A percentile compares a stretch with the other conserved stretches of the same genome.
phyloP scores from a whole-genome alignment of 1,140 invertebrate genomes.

The Andricus grossulariae region DNA sequence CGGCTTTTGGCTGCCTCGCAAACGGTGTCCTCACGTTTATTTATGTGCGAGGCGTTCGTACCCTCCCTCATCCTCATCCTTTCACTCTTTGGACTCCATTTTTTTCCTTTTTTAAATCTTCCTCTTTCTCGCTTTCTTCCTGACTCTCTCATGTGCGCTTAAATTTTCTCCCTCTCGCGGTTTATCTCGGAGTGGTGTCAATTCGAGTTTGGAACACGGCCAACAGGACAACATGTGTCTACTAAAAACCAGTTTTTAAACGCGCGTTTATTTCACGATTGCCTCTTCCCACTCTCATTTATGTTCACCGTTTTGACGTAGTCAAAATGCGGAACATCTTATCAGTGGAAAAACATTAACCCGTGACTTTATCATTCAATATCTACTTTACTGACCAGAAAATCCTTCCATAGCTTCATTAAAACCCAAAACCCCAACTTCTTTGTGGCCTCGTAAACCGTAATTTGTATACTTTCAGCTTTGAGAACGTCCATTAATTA shows the following conservation, averaged over 20 bases:
- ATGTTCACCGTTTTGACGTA: conserved; percentile 1
- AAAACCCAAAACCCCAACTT: too few relatives aligned
- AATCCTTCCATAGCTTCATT: too few relatives aligned
- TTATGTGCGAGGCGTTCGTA: conserved; percentile 67
- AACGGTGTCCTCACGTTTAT: conserved; percentile 69
- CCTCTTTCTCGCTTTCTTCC: conserved; percentile 26
- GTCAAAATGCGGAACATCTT: background rate
- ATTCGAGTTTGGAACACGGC: conserved; percentile 72
- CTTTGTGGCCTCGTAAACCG: too few relatives aligned
- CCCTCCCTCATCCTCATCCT: conserved; percentile 49
- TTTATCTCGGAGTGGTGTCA: conserved; percentile 71
- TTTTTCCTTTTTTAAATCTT: conserved; percentile 34
- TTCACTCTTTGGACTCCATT: conserved; percentile 40
- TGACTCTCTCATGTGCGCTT: conserved; percentile 32
- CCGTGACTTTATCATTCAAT: too few relatives aligned
- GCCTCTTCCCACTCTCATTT: conserved; percentile 45
- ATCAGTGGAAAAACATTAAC: background rate
- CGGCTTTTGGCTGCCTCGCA: conserved; percentile 67
- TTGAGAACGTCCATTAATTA: too few relatives aligned
- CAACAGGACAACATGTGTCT: conserved; percentile 71
- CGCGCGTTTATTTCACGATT: conserved; percentile 65
- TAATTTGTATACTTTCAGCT: too few relatives aligned
- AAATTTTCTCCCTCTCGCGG: conserved; percentile 40
- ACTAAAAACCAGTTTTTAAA: conserved; percentile 74
- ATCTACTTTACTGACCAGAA: too few relatives aligned